Evolutionary conservation across 2,113 vertebrate genomes (phyloP).

Genomic region (Rhinoptilus africanus): DNA sequence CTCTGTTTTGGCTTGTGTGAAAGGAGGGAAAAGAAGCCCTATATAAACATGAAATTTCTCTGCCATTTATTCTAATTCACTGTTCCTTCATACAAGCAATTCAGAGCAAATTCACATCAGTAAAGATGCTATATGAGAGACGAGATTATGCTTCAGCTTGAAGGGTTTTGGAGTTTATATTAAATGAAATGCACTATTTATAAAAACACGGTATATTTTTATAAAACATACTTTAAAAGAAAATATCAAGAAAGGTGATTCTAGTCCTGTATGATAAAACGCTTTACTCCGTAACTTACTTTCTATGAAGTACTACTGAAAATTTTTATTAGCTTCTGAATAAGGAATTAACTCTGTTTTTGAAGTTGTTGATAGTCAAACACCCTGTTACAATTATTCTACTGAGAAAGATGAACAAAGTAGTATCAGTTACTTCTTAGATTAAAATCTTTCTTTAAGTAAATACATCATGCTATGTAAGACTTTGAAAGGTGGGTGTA

Average conservation of each 20-base stretch:
- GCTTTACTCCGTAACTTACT: slow-evolving; percentile 33
- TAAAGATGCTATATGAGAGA: background rate
- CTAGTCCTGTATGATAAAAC: background rate
- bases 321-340: slow-evolving; percentile 32
- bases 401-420: slow-evolving; percentile 27
- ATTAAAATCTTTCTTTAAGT: background rate
- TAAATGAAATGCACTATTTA: background rate
- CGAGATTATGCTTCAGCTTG: background rate
- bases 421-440: background rate
- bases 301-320: slow-evolving; percentile 22
- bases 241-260: slow-evolving; percentile 40
- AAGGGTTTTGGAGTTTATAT: background rate
- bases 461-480: background rate
- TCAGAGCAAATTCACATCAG: background rate
- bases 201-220: background rate
- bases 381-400: slow-evolving; percentile 19
- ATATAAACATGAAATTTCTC: background rate
- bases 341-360: slow-evolving; percentile 47
- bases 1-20: background rate
- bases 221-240: background rate
- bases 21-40: background rate
- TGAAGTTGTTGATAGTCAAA: slow-evolving; percentile 24
- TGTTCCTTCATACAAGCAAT: background rate
- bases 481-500: background rate
- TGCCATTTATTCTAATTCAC: background rate